A percentile compares a stretch with the other conserved stretches of the same genome.
These are phyloP conservation scores for Drosophila crucigera DNA, from an alignment of 2,888 invertebrate genomes.

Conservation along the genomic window DNA sequence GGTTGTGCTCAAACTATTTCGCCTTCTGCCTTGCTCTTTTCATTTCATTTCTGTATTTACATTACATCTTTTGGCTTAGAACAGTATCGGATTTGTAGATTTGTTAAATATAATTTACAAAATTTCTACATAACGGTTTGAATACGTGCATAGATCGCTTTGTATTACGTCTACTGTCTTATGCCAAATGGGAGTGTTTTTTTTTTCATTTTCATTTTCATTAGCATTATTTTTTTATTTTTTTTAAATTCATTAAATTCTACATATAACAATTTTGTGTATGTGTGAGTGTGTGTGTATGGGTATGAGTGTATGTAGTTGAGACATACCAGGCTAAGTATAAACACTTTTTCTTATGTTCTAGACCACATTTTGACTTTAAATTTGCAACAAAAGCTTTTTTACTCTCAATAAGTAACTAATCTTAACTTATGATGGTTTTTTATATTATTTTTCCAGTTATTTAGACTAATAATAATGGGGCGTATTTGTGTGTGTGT, in stretches of 20 bases:
- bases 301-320: background rate
- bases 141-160: slow-evolving; percentile 19
- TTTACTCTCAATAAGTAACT: slow-evolving; percentile 25
- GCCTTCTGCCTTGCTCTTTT: background rate
- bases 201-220: background rate
- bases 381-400: slow-evolving; percentile 18
- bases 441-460: slow-evolving; percentile 1
- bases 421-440: slow-evolving; percentile 42
- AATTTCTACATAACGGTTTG: slow-evolving; percentile 29
- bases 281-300: slow-evolving; percentile 6
- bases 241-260: background rate
- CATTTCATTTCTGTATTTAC: slow-evolving; percentile 24
- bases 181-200: slow-evolving; percentile 3
- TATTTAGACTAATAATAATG: background rate
- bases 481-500: slow-evolving; percentile 13
- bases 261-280: slow-evolving; percentile 34
- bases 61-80: slow-evolving; percentile 43
- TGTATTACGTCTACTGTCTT: slow-evolving; percentile 7
- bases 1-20: slow-evolving; percentile 2
- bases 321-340: slow-evolving; percentile 20
- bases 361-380: slow-evolving; percentile 17
- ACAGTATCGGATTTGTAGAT: slow-evolving; percentile 16
- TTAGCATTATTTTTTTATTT: background rate
- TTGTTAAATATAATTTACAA: slow-evolving; percentile 31
- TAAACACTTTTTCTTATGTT: slow-evolving; percentile 23